Evolutionary conservation across 2,797 vertebrate species (phyloP), one percentile per base, ranked within the genome.

Genomic region (Chelon labrosus): DNA sequence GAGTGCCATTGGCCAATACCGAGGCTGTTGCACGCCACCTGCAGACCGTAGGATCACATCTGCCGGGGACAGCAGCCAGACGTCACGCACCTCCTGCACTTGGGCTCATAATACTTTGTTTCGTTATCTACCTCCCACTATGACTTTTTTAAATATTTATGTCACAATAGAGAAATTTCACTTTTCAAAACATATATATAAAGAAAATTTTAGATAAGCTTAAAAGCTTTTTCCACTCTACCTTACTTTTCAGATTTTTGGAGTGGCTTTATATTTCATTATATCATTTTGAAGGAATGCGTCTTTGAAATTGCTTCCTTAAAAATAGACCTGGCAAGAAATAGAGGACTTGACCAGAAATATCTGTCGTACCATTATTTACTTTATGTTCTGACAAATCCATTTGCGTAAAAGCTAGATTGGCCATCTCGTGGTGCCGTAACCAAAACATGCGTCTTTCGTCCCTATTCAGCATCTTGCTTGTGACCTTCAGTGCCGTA

Each of bases 21-120:
- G 13, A 52, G 64, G 65, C 87, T 65, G 81, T 75, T 83, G 86
- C 80, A 88, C 86, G 71, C 85, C 91, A 93, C 91, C 91, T 91
- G 91, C 82, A 87, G 87, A 86, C 85, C 52, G 46, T 17, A 59
- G 65, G 75, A 77, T 70, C 75, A 79, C 85, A 86, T 90, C 85
- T 88, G 82, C 83, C 19, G 42, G 70, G 76, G 72, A 85, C 73
- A 59, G 67, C 75, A 47, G 68, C 60, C 57, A 44, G 76, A 76
- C 65, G 74, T 88, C 87, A 87, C 80, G 70, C 61, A 63, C 63
- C 73, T 65, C 60, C 68, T 63, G 64, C 70, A 35, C 59, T 73
- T 59, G 35, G 50, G 13, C 61, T 75, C 20, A 14, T 50, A 11
- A 61, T 46, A 31, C 60, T 85, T 69, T 83, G 78, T 74, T 51